These are phyloP conservation scores for Neoscelio sp. DNA, from an alignment of 2,888 invertebrate species.

Conservation along the genomic window DNA sequence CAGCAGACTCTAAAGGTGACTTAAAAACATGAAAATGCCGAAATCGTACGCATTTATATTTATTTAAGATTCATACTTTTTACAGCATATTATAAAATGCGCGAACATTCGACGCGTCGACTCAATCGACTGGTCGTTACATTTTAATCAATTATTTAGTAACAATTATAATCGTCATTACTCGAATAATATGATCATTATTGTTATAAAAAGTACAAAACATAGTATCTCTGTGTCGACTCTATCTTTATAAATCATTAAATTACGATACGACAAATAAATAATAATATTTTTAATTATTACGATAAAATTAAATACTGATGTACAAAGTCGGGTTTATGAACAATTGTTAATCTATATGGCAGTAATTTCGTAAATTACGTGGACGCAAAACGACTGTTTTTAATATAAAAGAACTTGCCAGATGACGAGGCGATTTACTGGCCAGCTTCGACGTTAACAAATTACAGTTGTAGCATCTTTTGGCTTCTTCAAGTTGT, in stretches of 20 bases:
- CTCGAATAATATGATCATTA: conserved; percentile 49
- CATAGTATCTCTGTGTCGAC: conserved; percentile 71
- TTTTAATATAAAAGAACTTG: conserved; percentile 34
- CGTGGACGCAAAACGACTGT: conserved; percentile 50
- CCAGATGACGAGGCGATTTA: conserved; percentile 54
- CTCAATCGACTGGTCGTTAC: conserved; percentile 61
- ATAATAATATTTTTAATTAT: conserved; percentile 73
- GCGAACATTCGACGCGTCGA: conserved; percentile 50
- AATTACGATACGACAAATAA: conserved; percentile 79
- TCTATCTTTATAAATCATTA: conserved; percentile 66
- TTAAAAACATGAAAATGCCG: neutral
- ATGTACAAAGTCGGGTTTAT: conserved; percentile 80
- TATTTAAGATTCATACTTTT: conserved; percentile 56
- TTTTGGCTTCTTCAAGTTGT: conserved; percentile 81
- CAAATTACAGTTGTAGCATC: conserved; percentile 78
- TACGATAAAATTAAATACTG: conserved; percentile 79
- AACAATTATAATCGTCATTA: conserved; percentile 54
- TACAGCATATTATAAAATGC: conserved; percentile 50
- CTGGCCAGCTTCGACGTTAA: conserved; percentile 37
- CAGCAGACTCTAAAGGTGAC: too few relatives aligned
- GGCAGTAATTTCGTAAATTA: conserved; percentile 79
- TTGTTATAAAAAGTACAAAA: conserved; percentile 79
- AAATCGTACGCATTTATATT: conserved; percentile 50
- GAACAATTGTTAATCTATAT: conserved; percentile 72
- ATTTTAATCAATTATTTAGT: conserved; percentile 38